These are phyloP conservation scores for Microplitis manilae DNA, from an alignment of 2,888 invertebrate genomes.

Conservation along the genomic window DNA sequence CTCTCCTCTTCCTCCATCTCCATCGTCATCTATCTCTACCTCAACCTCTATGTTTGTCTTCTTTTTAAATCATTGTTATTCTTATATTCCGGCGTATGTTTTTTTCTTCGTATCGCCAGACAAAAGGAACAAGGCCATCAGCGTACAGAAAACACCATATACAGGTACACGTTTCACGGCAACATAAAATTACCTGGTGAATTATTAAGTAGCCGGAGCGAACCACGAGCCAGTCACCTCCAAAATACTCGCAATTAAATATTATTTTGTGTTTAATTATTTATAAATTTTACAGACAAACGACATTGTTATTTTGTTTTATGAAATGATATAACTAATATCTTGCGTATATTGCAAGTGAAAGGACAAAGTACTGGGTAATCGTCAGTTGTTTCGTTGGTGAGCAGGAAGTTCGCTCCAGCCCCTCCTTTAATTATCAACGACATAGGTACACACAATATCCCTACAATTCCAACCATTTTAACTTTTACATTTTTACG, in stretches of 20 bases:
- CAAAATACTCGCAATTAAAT: neutral
- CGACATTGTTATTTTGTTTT: too few relatives aligned
- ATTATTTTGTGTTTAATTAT: too few relatives aligned
- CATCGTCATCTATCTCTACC: neutral
- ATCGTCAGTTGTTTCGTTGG: slow-evolving; percentile 41
- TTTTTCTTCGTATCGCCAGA: neutral
- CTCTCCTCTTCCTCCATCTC: neutral
- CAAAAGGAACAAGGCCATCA: slow-evolving; percentile 11
- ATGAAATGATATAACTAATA: slow-evolving; percentile 25
- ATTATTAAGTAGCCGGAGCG: neutral
- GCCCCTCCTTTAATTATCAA: slow-evolving; percentile 48
- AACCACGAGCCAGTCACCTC: neutral
- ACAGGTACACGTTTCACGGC: neutral
- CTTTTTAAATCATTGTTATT: slow-evolving; percentile 17
- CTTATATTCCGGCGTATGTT: neutral
- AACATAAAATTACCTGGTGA: neutral
- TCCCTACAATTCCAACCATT: slow-evolving; percentile 4
- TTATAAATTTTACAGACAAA: too few relatives aligned
- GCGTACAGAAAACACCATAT: neutral
- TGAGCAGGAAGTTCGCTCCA: slow-evolving; percentile 51
- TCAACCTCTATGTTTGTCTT: too few relatives aligned
- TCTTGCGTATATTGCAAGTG: slow-evolving; percentile 35
- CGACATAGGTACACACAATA: slow-evolving; percentile 28
- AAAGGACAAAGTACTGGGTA: slow-evolving; percentile 36
- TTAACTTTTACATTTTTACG: neutral